These are phyloP conservation scores for Argopecten irradians DNA, from an alignment of 1,140 invertebrate genomes.

Conservation along the genomic window DNA sequence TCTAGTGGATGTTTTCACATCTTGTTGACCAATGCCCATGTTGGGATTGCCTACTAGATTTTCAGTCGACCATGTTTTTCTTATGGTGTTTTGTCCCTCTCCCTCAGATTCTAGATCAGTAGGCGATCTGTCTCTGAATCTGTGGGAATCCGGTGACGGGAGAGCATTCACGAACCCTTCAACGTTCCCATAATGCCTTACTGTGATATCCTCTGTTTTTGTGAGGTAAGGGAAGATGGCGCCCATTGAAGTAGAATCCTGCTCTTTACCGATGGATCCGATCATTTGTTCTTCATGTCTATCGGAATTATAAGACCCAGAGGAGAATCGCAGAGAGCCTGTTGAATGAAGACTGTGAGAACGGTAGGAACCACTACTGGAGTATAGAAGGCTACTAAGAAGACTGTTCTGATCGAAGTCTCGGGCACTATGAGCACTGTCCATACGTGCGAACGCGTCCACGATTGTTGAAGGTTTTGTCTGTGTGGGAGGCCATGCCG, in stretches of 20 bases:
- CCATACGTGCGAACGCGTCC: conserved; percentile 58
- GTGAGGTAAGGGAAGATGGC: background rate
- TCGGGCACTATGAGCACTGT: conserved; percentile 50
- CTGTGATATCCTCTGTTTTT: background rate
- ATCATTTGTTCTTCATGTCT: background rate
- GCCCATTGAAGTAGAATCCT: background rate
- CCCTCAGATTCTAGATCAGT: background rate
- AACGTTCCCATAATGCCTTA: background rate
- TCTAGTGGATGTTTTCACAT: background rate
- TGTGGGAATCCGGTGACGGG: background rate
- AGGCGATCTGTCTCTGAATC: background rate
- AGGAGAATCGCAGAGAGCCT: background rate
- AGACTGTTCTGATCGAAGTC: conserved; percentile 46
- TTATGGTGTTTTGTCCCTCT: background rate
- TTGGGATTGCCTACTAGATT: background rate
- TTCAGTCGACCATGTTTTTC: background rate
- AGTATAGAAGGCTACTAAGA: conserved; percentile 43
- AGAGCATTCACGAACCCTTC: background rate
- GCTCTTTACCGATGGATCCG: background rate
- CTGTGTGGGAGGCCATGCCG: conserved; percentile 65
- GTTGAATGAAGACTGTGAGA: background rate
- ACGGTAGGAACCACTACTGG: conserved; percentile 25
- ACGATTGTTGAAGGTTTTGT: conserved; percentile 53
- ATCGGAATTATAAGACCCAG: background rate
- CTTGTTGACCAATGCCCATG: background rate